phyloP scores from a whole-genome alignment of 2,888 invertebrate species.

The Charanyca ferruginea region DNA sequence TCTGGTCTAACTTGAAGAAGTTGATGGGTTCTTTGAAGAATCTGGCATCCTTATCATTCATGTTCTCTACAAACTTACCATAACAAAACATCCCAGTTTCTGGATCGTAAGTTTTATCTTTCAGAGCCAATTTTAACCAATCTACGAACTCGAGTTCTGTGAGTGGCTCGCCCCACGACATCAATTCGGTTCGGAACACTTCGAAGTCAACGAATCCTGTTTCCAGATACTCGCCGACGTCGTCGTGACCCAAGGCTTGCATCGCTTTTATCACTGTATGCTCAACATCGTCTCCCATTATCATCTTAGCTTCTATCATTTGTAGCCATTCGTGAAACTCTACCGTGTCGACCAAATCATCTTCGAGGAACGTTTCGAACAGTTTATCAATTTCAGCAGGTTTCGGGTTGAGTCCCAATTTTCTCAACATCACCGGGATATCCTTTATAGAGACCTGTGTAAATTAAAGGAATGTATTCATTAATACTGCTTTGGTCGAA shows the following conservation, averaged over 20 bases:
- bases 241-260: slow-evolving; percentile 82
- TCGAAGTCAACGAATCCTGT: slow-evolving; percentile 79
- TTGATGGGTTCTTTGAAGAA: slow-evolving; percentile 84
- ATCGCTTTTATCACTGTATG: slow-evolving; percentile 79
- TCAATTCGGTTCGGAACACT: slow-evolving; percentile 78
- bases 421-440: slow-evolving; percentile 83
- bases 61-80: slow-evolving; percentile 84
- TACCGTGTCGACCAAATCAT: slow-evolving; percentile 84
- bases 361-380: slow-evolving; percentile 80
- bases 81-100: slow-evolving; percentile 79
- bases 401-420: slow-evolving; percentile 86
- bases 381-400: slow-evolving; percentile 78
- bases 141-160: slow-evolving; percentile 82
- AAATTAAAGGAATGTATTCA: slow-evolving; percentile 11
- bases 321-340: slow-evolving; percentile 83
- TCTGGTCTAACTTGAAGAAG: slow-evolving; percentile 87
- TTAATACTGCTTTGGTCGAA: background rate
- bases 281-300: slow-evolving; percentile 85
- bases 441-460: slow-evolving; percentile 75
- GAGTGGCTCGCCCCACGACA: slow-evolving; percentile 84
- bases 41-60: slow-evolving; percentile 82
- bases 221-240: slow-evolving; percentile 68
- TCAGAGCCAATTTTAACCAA: slow-evolving; percentile 78
- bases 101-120: slow-evolving; percentile 80
- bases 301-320: slow-evolving; percentile 88